Evolutionary conservation across 2,888 invertebrate genomes (phyloP).

Genomic region (Druceiella hillmani): DNA sequence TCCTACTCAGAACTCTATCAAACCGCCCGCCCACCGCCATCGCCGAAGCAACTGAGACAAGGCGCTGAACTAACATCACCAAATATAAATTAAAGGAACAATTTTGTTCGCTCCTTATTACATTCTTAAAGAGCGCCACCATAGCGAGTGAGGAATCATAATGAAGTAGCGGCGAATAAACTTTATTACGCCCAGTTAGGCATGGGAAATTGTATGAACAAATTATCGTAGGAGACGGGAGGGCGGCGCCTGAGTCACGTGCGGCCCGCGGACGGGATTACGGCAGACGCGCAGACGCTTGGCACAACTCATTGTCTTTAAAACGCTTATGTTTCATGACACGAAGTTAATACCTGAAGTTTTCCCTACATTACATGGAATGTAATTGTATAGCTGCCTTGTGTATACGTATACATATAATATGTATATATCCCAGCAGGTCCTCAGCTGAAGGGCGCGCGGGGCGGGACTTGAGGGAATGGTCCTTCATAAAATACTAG

Average conservation of each 20-base stretch:
- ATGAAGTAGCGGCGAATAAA: constrained; percentile 51
- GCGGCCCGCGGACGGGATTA: constrained; percentile 32
- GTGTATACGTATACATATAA: too few relatives aligned
- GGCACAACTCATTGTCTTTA: constrained; percentile 31
- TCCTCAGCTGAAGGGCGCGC: too few relatives aligned
- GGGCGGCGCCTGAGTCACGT: constrained; percentile 2
- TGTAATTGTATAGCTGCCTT: too few relatives aligned
- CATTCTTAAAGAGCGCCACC: constrained; percentile 42
- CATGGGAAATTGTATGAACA: constrained; percentile 50
- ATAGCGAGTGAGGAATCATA: constrained; percentile 41
- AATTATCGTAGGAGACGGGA: constrained; percentile 44
- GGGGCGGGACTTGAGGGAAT: too few relatives aligned
- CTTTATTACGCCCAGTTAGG: constrained; percentile 50
- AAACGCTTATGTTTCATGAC: constrained; percentile 30
- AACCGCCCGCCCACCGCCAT: too few relatives aligned
- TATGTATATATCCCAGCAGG: too few relatives aligned
- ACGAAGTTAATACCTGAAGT: constrained; percentile 31
- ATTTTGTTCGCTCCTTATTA: constrained; percentile 53
- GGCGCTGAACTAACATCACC: too few relatives aligned
- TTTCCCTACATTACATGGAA: constrained; percentile 27
- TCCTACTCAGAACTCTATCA: too few relatives aligned
- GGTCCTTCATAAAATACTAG: too few relatives aligned
- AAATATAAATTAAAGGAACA: too few relatives aligned
- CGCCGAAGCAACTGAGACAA: too few relatives aligned
- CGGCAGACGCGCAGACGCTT: constrained; percentile 31